Percentiles rank a stretch among this genome's conserved stretches.
Conservation (phyloP, 2,888 invertebrate species). For the Caenorhabditis zanzibari region DNA sequence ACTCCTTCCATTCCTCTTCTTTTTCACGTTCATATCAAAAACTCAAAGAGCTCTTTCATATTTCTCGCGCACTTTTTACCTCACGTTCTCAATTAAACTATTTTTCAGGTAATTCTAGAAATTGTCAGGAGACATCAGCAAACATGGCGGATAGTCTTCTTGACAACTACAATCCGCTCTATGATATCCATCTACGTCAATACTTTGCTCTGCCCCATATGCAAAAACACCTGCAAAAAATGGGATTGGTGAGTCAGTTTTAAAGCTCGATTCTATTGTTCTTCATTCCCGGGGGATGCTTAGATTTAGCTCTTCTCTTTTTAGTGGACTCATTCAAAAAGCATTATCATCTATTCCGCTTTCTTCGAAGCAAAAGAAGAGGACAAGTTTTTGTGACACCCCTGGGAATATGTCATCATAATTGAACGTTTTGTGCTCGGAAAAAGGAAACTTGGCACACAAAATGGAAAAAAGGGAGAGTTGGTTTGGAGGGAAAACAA, state of each 20-base stretch:
- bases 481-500: background rate
- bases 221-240: slow-evolving; percentile 81
- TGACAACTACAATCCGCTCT: slow-evolving; percentile 82
- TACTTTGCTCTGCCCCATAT: slow-evolving; percentile 83
- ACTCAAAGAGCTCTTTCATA: background rate
- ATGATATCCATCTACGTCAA: slow-evolving; percentile 82
- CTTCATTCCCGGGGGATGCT: background rate
- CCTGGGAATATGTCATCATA: slow-evolving; percentile 66
- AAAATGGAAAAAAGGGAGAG: slow-evolving; percentile 13
- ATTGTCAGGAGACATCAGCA: slow-evolving; percentile 9
- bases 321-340: too few relatives aligned
- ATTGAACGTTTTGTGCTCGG: slow-evolving; percentile 58
- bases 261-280: background rate
- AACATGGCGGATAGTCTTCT: slow-evolving; percentile 78
- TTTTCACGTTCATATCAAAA: too few relatives aligned
- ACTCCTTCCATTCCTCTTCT: too few relatives aligned
- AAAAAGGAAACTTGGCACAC: background rate
- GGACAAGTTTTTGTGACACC: slow-evolving; percentile 60
- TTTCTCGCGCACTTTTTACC: too few relatives aligned
- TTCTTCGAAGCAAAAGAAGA: slow-evolving; percentile 6
- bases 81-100: too few relatives aligned
- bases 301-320: background rate
- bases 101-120: slow-evolving; percentile 44
- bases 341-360: background rate
- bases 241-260: slow-evolving; percentile 80